Base-by-base conservation (phyloP, 2,113 vertebrate genomes). In the Lipophrys pholis region DNA sequence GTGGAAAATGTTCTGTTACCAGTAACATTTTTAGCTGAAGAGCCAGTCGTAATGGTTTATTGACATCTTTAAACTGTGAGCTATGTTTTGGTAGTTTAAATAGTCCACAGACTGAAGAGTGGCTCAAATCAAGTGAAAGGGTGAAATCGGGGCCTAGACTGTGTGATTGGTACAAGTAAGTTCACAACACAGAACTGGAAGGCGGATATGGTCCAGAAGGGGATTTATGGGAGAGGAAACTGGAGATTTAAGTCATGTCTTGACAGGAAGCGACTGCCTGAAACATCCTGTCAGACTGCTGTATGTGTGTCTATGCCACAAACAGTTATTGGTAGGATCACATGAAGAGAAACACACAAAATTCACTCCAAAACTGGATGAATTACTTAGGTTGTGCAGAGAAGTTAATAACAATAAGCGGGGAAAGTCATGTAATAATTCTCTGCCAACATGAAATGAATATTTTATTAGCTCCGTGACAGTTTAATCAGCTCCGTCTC, bases 401-500 rank as follows among this genome's bases (percentile, higher is more conserved):
- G 50, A 66, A 71, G 68, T 76, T 89, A 78, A 85, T 89, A 82
- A 88, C 70, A 80, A 74, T 78, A 63, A 84, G 66, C 58, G 66
- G 43, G 56, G 66, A 70, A 84, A 76, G 79, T 78, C 63, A 65
- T 82, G 77, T 81, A 81, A 76, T 84, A 78, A 85, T 73, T 85
- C 73, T 85, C 69, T 56, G 73, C 73, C 73, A 69, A 79, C 52
- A 77, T 88, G 77, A 80, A 65, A 79, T 89, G 59, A 87, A 87
- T 87, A 82, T 84, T 87, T 90, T 72, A 90, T 83, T 72, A 82
- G 77, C 70, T 64, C 74, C 61, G 76, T 90, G 89, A 90, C 87
- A 90, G 86, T 89, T 91, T 91, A 90, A 91, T 93, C 89, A 91
- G 78, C 72, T 73, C 45, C 11, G 50, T 82, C 77, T 82, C 67